Evolutionary conservation across 2,113 vertebrate genomes (phyloP).

Genomic region (Urocitellus parryii): DNA sequence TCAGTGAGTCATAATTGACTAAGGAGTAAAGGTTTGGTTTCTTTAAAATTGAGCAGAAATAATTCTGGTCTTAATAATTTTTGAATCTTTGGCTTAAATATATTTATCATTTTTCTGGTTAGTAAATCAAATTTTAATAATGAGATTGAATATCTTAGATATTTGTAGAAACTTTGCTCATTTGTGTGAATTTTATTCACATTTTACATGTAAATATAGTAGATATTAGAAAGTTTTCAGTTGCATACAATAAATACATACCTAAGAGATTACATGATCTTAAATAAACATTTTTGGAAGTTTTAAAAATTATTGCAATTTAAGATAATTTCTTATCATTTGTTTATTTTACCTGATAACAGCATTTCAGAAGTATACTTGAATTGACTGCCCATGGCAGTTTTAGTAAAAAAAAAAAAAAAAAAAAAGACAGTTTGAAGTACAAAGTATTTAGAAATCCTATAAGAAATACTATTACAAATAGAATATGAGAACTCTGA

Average conservation of each 20-base stretch:
- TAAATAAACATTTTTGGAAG: background rate
- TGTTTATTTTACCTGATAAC: constrained; percentile 12
- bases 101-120: background rate
- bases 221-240: background rate
- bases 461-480: background rate
- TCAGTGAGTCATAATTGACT: background rate
- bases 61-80: background rate
- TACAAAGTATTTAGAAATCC: background rate
- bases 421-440: background rate
- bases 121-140: background rate
- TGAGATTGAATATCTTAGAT: background rate
- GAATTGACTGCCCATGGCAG: background rate
- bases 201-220: background rate
- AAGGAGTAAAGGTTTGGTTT: background rate
- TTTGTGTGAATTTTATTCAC: background rate
- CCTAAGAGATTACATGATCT: background rate
- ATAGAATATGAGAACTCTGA: background rate
- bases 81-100: background rate
- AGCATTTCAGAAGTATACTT: background rate
- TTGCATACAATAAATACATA: background rate
- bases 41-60: constrained; percentile 19
- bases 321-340: constrained; percentile 3
- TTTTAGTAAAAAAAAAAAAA: background rate
- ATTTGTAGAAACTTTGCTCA: background rate
- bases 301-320: background rate